Base-by-base conservation (phyloP, 2,797 vertebrate genomes). In the Xiphophorus birchmanni region DNA sequence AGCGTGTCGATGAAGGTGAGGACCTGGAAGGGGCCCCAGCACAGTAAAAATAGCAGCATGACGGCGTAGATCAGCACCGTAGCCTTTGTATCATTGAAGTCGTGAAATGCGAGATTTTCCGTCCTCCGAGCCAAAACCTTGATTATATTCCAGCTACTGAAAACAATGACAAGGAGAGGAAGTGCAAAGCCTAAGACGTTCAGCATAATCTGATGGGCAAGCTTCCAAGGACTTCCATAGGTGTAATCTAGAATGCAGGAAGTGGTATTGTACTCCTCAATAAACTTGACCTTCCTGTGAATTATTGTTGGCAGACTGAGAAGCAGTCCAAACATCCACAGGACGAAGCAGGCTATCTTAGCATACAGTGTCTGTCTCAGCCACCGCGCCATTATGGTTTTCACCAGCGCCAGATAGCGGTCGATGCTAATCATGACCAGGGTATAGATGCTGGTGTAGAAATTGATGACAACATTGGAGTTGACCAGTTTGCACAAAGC, bases 381-480 rank as follows among this genome's bases (percentile, higher is more conserved):
- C 77, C 95, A 93, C 37, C 96, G 94, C 42, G 96, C 86, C 69
- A 95, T 96, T 96, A 99, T 97, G 42, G 97, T 96, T 87, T 96
- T 97, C 82, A 97, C 97, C 26, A 99, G 92, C 0, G 97, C 98
- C 42, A 99, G 89, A 86, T 98, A 99, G 73, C 98, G 97, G 87
- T 99, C 98, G 0, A 98, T 88, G 76, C 98, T 98, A 10, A 99
- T 97, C 90, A 98, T 95, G 54, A 96, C 96, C 54, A 99, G 89
- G 71, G 97, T 97, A 87, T 94, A 98, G 87, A 97, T 95, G 90
- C 98, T 98, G 71, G 96, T 92, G 83, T 97, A 98, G 72, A 97
- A 93, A 81, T 98, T 98, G 91, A 97, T 90, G 45, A 84, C 58
- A 29, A 95, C 91, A 80, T 96, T 52, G 1, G 95, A 60, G 77